Conservation (phyloP, 2,797 vertebrate species). For the Leptodactylus fallax region DNA sequence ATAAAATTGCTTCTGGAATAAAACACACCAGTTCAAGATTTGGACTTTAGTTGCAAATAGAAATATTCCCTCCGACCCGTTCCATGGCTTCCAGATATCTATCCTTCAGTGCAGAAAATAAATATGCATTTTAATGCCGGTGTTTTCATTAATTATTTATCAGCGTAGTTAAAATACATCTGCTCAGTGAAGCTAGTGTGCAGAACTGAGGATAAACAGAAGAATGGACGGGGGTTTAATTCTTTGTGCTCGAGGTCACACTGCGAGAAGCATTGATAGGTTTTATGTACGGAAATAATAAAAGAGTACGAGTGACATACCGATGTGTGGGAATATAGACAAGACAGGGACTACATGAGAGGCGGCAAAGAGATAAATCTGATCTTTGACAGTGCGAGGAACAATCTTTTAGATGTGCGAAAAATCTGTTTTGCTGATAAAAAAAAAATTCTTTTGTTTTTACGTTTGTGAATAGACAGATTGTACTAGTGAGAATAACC, state of each 20-base stretch:
- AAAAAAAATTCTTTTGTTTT: neutral
- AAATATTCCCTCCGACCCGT: slow-evolving; percentile 16
- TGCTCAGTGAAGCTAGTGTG: slow-evolving; percentile 46
- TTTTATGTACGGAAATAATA: slow-evolving; percentile 24
- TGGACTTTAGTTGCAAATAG: slow-evolving; percentile 23
- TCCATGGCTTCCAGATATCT: slow-evolving; percentile 10
- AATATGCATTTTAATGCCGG: slow-evolving; percentile 53
- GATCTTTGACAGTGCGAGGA: neutral
- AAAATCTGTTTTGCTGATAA: neutral
- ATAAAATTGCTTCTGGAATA: slow-evolving; percentile 22
- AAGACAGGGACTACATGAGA: neutral
- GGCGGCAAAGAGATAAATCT: neutral
- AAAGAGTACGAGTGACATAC: neutral
- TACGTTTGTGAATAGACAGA: neutral
- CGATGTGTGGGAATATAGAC: neutral
- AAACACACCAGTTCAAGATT: slow-evolving; percentile 14
- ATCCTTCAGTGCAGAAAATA: slow-evolving; percentile 42
- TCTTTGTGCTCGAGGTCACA: slow-evolving; percentile 27
- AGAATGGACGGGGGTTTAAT: slow-evolving; percentile 28
- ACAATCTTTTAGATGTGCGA: neutral
- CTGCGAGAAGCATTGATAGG: slow-evolving; percentile 36
- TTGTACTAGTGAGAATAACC: neutral
- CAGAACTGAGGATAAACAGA: slow-evolving; percentile 34
- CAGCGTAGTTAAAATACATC: slow-evolving; percentile 62
- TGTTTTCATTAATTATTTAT: slow-evolving; percentile 63